These are phyloP conservation scores for Salmo trutta DNA, from an alignment of 2,797 vertebrate genomes.

Conservation along the genomic window DNA sequence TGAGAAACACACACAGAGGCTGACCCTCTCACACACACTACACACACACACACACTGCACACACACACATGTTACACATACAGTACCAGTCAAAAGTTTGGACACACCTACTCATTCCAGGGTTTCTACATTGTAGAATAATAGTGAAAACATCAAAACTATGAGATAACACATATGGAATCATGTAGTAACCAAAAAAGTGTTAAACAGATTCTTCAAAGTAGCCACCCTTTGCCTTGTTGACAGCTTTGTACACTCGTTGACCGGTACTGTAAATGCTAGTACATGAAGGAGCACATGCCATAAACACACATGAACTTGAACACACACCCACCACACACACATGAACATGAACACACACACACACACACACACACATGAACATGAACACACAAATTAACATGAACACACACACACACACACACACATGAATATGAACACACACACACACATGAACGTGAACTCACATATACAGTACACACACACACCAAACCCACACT, in stretches of 20 bases:
- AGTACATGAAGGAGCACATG: neutral
- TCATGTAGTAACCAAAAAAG: no score
- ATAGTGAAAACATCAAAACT: no score
- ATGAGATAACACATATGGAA: no score
- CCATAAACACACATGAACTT: conserved; percentile 39
- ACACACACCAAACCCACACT: conserved; percentile 21
- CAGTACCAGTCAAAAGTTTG: no score
- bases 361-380: conserved; percentile 40
- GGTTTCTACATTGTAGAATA: no score
- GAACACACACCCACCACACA: conserved; percentile 33
- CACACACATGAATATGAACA: conserved; percentile 18
- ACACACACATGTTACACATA: conserved; percentile 35
- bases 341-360: conserved; percentile 8
- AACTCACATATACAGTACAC: conserved; percentile 1
- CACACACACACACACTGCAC: conserved; percentile 43
- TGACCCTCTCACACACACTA: conserved; percentile 50
- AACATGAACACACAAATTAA: conserved; percentile 37
- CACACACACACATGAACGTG: neutral
- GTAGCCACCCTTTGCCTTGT: no score
- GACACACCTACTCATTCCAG: no score
- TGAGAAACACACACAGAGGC: conserved; percentile 35
- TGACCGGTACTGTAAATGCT: neutral
- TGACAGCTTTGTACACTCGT: no score
- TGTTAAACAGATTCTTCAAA: no score
- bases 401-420: conserved; percentile 28